Base-by-base conservation (phyloP, 2,888 invertebrate species). In the Perithous albicinctus region DNA sequence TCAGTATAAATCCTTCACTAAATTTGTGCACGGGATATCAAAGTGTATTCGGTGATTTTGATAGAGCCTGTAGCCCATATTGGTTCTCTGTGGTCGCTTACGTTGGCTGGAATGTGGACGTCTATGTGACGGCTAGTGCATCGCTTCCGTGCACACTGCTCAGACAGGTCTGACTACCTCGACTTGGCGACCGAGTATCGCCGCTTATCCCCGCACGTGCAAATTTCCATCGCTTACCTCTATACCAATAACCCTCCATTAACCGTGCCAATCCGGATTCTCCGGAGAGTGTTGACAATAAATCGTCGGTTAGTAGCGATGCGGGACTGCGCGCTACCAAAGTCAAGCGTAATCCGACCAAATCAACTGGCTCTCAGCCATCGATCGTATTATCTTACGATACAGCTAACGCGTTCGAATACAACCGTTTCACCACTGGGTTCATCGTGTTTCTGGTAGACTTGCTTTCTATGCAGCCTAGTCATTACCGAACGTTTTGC, bases 311-410 rank as follows among this genome's bases (percentile, higher is more conserved):
- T 32, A 32, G 18, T 59, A 32, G 69, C 51, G 23, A 38, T 29
- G 69, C 15, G 29, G 29, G 46, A 66, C 41, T 12, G 41, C 56
- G 26, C 32, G 23, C 23, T 32, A 35, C 59, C 59, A 59, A 59
- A 59, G 59, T 18, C 32, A 59, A 59, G 32, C 59, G 59, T 59
- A 56, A 56, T 70, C 69, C 69, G 15, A 56, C 38, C 69, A 41
- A 70, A 70, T 70, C 69, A 56, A 70, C 54, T 66, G 69, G 69
- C 54, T 70, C 51, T 29, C 69, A 12, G 69, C 41, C 54, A 70
- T 70, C 69, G 69, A 70, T 70, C 69, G 69, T 56, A 70, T 70
- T 70, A 70, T 70, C 69, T 56, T 43, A 43, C 69, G 29, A 56
- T 41, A 56, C 56, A 56, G 54, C 29, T 56, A 26, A n/a, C 38